Percentiles rank a stretch among this genome's conserved stretches.
phyloP scores from a whole-genome alignment of 1,140 invertebrate species.

The Cyphomyrmex costatus region DNA sequence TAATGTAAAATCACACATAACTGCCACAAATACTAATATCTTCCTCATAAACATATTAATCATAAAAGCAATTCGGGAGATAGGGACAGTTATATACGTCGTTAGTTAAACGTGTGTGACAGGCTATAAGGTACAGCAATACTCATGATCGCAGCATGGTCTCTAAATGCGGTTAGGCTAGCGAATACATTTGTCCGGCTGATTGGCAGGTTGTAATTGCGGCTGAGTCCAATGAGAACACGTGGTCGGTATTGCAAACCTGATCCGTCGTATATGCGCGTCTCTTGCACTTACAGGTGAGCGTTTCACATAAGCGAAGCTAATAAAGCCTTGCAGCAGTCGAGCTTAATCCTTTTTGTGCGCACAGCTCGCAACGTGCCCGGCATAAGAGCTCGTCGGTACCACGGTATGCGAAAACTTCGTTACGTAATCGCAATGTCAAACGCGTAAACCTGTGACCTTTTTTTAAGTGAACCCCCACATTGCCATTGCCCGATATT shows the following conservation, averaged over 20 bases:
- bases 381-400: conserved; percentile 46
- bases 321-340: conserved; percentile 50
- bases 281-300: conserved; percentile 31
- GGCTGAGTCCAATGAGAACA: conserved; percentile 38
- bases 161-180: conserved; percentile 35
- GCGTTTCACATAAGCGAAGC: conserved; percentile 16
- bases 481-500: conserved; percentile 22
- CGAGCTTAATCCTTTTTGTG: conserved; percentile 54
- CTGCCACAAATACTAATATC: background rate
- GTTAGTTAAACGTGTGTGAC: conserved; percentile 23
- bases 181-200: conserved; percentile 58
- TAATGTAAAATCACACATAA: background rate
- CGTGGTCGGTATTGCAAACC: conserved; percentile 40
- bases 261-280: conserved; percentile 3
- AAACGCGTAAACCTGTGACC: conserved; percentile 51
- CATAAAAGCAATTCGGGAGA: background rate
- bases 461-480: conserved; percentile 28
- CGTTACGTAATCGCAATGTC: conserved; percentile 63
- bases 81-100: background rate
- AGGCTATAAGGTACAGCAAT: conserved; percentile 35
- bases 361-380: conserved; percentile 43
- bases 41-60: background rate
- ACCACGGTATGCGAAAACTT: conserved; percentile 45
- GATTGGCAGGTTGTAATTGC: conserved; percentile 63
- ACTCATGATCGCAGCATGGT: conserved; percentile 50